Evolutionary conservation across 2,888 invertebrate genomes (phyloP).

Genomic region (Lasioglossum lativentre): DNA sequence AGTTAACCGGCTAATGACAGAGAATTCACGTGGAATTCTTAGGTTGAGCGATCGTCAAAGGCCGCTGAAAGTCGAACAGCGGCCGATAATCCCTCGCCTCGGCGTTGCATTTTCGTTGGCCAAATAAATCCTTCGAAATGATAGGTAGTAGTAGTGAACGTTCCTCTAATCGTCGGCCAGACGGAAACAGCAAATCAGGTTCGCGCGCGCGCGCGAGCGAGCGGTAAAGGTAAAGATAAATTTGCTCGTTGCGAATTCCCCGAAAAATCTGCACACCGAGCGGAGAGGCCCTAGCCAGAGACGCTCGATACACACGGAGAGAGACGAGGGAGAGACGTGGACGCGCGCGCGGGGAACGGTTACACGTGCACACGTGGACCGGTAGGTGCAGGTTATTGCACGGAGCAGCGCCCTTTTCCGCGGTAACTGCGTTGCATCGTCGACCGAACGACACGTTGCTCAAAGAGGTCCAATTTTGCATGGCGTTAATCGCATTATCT

Average conservation of each 20-base stretch:
- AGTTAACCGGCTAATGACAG: too few species aligned
- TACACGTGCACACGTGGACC: slow-evolving; percentile 8
- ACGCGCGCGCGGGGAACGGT: not conserved
- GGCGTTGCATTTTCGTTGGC: not conserved
- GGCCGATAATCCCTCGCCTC: slow-evolving; percentile 21
- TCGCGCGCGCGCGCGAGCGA: slow-evolving; percentile 13
- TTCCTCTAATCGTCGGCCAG: slow-evolving; percentile 54
- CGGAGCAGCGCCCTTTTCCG: slow-evolving; percentile 69
- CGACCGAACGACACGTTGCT: slow-evolving; percentile 74
- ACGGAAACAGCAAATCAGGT: slow-evolving; percentile 60
- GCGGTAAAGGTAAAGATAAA: slow-evolving; percentile 63
- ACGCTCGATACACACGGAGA: slow-evolving; percentile 24
- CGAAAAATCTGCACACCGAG: slow-evolving; percentile 69
- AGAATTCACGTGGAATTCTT: not conserved
- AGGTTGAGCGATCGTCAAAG: not conserved
- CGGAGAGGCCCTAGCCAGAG: slow-evolving; percentile 16
- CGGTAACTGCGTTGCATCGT: slow-evolving; percentile 74
- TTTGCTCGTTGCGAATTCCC: slow-evolving; percentile 67
- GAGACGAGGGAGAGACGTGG: not conserved
- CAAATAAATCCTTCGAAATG: slow-evolving; percentile 38
- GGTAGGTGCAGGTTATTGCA: slow-evolving; percentile 69
- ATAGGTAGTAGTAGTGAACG: slow-evolving; percentile 26
- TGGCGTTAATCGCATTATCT: slow-evolving; percentile 78
- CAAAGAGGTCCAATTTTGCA: slow-evolving; percentile 80
- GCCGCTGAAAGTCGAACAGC: not conserved